phyloP scores from a whole-genome alignment of 2,113 vertebrate species.

The Pleuronectes platessa region DNA sequence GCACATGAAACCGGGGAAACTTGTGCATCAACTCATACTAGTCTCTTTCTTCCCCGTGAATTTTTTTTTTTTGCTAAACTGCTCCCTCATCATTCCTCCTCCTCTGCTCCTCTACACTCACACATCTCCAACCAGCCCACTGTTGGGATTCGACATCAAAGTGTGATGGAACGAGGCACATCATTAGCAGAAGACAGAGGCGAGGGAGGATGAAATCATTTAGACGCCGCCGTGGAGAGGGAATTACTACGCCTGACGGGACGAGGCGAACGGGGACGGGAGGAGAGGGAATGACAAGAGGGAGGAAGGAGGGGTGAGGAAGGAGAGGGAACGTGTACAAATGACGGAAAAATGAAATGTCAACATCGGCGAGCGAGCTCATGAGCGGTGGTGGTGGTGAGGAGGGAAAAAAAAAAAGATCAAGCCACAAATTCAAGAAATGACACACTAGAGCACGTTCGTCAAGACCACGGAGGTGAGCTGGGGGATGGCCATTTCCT shows the following conservation, averaged over 20 bases:
- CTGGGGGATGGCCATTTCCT: constrained; percentile 24
- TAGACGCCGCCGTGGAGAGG: constrained; percentile 62
- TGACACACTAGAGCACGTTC: not conserved
- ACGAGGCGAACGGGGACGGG: constrained; percentile 29
- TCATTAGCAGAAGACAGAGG: constrained; percentile 76
- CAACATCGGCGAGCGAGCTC: constrained; percentile 38
- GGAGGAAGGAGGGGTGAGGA: constrained; percentile 10
- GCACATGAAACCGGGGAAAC: constrained; percentile 59
- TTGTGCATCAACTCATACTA: constrained; percentile 59
- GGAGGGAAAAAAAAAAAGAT: constrained; percentile 9
- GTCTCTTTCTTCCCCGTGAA: not conserved
- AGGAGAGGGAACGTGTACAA: constrained; percentile 27
- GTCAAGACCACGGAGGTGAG: not conserved
- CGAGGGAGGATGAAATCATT: constrained; percentile 73
- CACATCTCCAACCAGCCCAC: constrained; percentile 1
- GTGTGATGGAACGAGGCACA: constrained; percentile 62
- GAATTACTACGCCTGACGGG: constrained; percentile 72
- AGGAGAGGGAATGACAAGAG: constrained; percentile 20
- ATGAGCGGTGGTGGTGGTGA: constrained; percentile 13
- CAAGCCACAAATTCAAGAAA: not conserved
- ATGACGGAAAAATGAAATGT: constrained; percentile 53
- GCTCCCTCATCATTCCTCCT: constrained; percentile 38
- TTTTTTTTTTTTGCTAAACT: constrained; percentile 30
- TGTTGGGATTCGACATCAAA: constrained; percentile 76
- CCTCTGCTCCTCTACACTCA: constrained; percentile 11